A percentile compares a stretch with the other conserved stretches of the same genome.
These are phyloP conservation scores for Patella pellucida DNA, from an alignment of 2,888 invertebrate species.

Conservation along the genomic window DNA sequence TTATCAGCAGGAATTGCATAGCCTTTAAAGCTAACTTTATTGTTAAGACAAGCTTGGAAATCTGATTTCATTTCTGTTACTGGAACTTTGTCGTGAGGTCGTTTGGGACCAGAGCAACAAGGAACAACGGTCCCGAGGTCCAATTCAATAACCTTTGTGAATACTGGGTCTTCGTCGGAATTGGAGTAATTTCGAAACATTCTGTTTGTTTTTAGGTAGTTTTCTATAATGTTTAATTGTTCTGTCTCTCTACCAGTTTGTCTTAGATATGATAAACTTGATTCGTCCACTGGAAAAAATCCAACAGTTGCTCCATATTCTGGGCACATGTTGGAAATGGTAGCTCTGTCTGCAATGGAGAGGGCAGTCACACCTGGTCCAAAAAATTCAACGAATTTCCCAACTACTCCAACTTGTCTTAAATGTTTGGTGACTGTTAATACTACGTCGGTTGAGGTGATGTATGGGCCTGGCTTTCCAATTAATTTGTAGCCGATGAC, in stretches of 20 bases:
- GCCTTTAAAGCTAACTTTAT: constrained; percentile 80
- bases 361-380: constrained; percentile 91
- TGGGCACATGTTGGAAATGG: constrained; percentile 99
- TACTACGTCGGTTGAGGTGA: constrained; percentile 96
- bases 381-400: constrained; percentile 99
- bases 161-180: constrained; percentile 83
- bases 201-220: constrained; percentile 84
- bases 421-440: constrained; percentile 96
- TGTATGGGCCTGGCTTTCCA: constrained; percentile 85
- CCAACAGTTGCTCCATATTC: constrained; percentile 98
- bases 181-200: constrained; percentile 88
- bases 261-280: constrained; percentile 84
- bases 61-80: constrained; percentile 91
- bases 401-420: constrained; percentile 94
- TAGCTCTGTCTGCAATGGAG: constrained; percentile 96
- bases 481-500: constrained; percentile 93
- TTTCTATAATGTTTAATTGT: constrained; percentile 80
- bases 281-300: constrained; percentile 90
- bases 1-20: constrained; percentile 83
- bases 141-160: constrained; percentile 84
- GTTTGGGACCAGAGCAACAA: constrained; percentile 95
- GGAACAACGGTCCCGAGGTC: constrained; percentile 91
- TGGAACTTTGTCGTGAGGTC: constrained; percentile 95
- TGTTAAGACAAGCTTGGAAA: constrained; percentile 86
- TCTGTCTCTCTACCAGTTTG: constrained; percentile 89